Conservation (phyloP, 2,113 vertebrate genomes). For the Lasiurus borealis region DNA sequence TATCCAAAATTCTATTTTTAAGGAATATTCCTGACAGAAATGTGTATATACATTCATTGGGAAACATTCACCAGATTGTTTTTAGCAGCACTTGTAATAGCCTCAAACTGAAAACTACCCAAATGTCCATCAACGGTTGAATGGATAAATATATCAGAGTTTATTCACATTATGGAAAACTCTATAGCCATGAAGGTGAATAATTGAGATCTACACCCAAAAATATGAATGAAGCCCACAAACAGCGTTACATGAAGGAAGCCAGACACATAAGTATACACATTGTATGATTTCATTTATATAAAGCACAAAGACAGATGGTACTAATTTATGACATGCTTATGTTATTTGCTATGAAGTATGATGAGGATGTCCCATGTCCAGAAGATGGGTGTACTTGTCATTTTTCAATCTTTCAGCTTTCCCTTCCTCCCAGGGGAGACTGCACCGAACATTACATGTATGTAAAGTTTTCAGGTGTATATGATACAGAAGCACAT, state of each 20-base stretch:
- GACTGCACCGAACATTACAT: not conserved
- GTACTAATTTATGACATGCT: not conserved
- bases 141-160: not conserved
- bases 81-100: not conserved
- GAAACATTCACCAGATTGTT: not conserved
- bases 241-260: not conserved
- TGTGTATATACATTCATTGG: not conserved
- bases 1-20: not conserved
- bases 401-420: not conserved
- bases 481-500: not conserved
- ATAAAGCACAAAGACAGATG: not conserved
- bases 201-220: not conserved
- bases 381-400: not conserved
- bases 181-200: not conserved
- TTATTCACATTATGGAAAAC: not conserved
- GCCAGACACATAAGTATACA: not conserved
- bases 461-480: not conserved
- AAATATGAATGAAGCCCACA: not conserved
- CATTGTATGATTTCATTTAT: not conserved
- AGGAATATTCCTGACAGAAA: constrained; percentile 39
- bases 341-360: not conserved
- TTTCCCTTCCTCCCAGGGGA: not conserved
- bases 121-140: not conserved
- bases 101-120: not conserved
- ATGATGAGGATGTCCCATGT: not conserved